A percentile compares a stretch with the other conserved stretches of the same genome.
These are phyloP conservation scores for Gryllus longicercus DNA, from an alignment of 2,888 invertebrate genomes.

Conservation along the genomic window DNA sequence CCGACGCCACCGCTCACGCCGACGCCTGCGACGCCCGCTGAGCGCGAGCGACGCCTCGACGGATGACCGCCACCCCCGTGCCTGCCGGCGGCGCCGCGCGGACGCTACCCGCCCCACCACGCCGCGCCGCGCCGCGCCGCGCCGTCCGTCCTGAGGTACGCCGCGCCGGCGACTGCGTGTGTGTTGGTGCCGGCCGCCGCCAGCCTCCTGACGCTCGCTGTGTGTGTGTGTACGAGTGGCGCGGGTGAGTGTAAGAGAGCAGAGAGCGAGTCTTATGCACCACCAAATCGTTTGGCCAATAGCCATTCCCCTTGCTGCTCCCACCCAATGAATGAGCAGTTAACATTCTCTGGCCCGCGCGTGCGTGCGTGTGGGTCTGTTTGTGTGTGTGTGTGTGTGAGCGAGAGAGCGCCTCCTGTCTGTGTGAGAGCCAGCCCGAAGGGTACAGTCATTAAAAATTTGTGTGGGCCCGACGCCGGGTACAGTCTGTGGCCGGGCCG, in stretches of 20 bases:
- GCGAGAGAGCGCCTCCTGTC: background rate
- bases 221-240: background rate
- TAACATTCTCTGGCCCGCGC: constrained; percentile 6
- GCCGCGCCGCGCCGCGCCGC: background rate
- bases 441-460: constrained; percentile 17
- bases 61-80: background rate
- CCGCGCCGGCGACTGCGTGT: background rate
- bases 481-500: background rate
- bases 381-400: constrained; percentile 2
- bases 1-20: background rate
- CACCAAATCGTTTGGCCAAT: constrained; percentile 17
- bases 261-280: background rate
- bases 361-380: background rate
- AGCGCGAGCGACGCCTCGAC: background rate
- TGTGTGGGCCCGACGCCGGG: background rate
- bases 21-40: background rate
- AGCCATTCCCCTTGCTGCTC: constrained; percentile 8
- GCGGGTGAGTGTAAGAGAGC: background rate
- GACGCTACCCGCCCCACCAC: background rate
- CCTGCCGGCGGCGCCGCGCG: background rate
- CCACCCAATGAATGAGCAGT: constrained; percentile 17
- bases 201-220: background rate
- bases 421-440: background rate
- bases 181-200: background rate
- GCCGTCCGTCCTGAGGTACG: background rate